Evolutionary conservation across 2,888 invertebrate species (phyloP).

Genomic region (Crematogaster levior): DNA sequence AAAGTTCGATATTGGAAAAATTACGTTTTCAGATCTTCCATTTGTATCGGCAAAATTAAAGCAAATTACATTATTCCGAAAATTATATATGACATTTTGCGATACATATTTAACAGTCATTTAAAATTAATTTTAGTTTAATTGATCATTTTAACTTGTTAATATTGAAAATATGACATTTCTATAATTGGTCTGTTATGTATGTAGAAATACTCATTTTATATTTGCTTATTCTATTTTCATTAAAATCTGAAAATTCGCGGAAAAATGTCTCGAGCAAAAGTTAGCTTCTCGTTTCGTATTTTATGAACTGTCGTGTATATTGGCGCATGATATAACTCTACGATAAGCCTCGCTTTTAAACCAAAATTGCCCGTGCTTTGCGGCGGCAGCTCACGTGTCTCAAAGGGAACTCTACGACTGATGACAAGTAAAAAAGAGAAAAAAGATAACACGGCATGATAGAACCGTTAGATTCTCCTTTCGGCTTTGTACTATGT

Average conservation of each 20-base stretch:
- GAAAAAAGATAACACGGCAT: neutral
- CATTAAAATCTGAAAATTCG: neutral
- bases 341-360: constrained; percentile 57
- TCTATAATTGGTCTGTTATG: neutral
- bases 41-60: neutral
- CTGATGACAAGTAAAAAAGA: constrained; percentile 19
- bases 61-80: neutral
- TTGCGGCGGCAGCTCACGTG: constrained; percentile 61
- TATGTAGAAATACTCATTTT: neutral
- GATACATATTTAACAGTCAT: neutral
- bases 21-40: neutral
- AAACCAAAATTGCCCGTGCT: constrained; percentile 60
- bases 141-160: neutral
- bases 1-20: constrained; percentile 7
- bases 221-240: neutral
- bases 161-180: constrained; percentile 1
- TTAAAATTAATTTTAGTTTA: constrained; percentile 7
- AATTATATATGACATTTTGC: neutral
- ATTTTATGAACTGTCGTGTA: constrained; percentile 52
- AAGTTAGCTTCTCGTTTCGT: constrained; percentile 10
- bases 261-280: neutral
- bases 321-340: constrained; percentile 64
- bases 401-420: constrained; percentile 55
- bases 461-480: constrained; percentile 15
- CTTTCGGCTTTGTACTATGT: constrained; percentile 9